Evolutionary conservation across 2,113 vertebrate species (phyloP).

Genomic region (Clupea harengus): DNA sequence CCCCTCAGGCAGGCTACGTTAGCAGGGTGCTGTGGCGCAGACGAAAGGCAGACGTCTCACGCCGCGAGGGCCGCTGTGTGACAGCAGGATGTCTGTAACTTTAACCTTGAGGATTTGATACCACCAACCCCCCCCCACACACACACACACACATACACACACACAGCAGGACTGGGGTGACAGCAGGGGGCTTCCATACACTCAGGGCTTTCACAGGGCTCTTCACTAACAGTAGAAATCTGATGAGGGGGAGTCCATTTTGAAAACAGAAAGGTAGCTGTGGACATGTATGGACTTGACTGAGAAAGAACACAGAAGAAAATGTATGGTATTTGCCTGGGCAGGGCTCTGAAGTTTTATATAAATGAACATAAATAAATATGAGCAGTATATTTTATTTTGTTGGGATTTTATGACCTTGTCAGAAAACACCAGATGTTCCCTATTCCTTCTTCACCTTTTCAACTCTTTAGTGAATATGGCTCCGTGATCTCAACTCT

Average conservation of each 20-base stretch:
- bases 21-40: background rate
- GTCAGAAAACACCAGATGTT: background rate
- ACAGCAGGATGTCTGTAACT: conserved; percentile 15
- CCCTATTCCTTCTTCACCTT: background rate
- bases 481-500: too few relatives aligned
- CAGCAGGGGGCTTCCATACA: background rate
- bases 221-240: background rate
- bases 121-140: background rate
- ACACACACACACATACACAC: background rate
- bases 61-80: background rate
- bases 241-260: background rate
- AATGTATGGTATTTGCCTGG: background rate
- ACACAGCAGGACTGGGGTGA: background rate
- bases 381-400: background rate
- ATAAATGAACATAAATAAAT: conserved; percentile 14
- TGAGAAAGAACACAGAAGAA: background rate
- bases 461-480: background rate
- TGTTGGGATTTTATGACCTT: conserved; percentile 8
- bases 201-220: background rate
- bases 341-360: background rate
- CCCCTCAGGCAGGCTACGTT: background rate
- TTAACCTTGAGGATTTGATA: background rate
- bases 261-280: background rate
- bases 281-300: conserved; percentile 4
- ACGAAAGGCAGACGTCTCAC: background rate